Evolutionary conservation across 2,113 vertebrate species (phyloP).

Genomic region (Bettongia penicillata): DNA sequence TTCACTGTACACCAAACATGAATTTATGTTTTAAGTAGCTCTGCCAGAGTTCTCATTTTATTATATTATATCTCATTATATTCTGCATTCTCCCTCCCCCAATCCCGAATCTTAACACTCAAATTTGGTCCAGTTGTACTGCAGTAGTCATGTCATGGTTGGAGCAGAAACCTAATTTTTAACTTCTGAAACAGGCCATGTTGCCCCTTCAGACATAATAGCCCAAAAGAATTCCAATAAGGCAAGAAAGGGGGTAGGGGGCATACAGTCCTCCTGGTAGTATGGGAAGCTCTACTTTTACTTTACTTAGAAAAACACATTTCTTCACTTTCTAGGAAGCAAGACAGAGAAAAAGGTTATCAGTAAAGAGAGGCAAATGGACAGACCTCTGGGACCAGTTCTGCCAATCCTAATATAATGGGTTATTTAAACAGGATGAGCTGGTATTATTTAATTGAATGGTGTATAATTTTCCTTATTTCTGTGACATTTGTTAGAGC

Average conservation of each 20-base stretch:
- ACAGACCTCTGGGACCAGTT: background rate
- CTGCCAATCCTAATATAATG: background rate
- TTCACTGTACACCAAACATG: background rate
- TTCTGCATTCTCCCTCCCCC: background rate
- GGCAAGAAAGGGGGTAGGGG: background rate
- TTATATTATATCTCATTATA: too few relatives aligned
- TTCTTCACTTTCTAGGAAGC: constrained; percentile 3
- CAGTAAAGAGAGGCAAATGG: background rate
- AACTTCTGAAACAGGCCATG: background rate
- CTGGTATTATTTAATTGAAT: too few relatives aligned
- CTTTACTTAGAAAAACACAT: background rate
- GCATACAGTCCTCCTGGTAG: background rate
- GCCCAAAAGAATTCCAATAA: background rate
- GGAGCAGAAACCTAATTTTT: background rate
- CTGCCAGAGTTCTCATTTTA: background rate
- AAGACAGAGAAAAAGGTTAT: constrained; percentile 9
- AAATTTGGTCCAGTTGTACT: background rate
- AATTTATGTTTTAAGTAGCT: background rate
- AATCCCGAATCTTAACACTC: background rate
- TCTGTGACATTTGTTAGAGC: too few relatives aligned
- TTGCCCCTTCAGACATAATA: background rate
- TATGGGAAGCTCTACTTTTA: background rate
- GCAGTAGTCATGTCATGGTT: constrained; percentile 50
- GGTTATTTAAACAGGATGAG: too few relatives aligned
- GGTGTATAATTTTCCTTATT: too few relatives aligned